Evolutionary conservation across 2,113 vertebrate species (phyloP).

Genomic region (Octodon degus): DNA sequence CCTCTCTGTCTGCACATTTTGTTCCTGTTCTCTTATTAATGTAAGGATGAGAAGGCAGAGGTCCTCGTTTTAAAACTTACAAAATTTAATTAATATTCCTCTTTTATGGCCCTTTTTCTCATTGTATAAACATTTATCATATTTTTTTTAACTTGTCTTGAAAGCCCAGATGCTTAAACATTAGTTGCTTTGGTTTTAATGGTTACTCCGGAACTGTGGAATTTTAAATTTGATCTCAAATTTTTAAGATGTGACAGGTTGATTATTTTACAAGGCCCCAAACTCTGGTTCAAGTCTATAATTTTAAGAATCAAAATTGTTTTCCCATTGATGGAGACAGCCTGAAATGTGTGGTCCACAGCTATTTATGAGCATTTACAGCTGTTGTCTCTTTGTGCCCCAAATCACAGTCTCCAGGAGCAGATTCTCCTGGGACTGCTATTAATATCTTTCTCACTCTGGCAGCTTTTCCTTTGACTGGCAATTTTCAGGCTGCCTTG

Average conservation of each 20-base stretch:
- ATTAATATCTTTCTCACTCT: conserved; percentile 63
- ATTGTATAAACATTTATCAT: conserved; percentile 38
- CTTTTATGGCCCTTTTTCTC: not conserved
- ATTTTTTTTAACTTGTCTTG: conserved; percentile 41
- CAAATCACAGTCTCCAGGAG: conserved; percentile 12
- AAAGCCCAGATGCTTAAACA: conserved; percentile 70
- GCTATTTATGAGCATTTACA: conserved; percentile 64
- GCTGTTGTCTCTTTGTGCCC: conserved; percentile 69
- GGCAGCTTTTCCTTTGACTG: conserved; percentile 59
- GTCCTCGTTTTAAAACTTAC: not conserved
- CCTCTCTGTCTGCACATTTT: not conserved
- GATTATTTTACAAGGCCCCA: conserved; percentile 79
- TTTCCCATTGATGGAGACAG: conserved; percentile 70
- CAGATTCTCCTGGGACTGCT: conserved; percentile 49
- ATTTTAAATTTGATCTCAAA: conserved; percentile 72
- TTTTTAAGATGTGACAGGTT: conserved; percentile 77
- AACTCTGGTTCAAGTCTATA: conserved; percentile 63
- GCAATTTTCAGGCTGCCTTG: conserved; percentile 32
- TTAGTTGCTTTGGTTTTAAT: conserved; percentile 57
- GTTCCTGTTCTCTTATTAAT: not conserved
- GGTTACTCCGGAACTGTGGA: conserved; percentile 69
- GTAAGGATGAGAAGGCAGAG: not conserved
- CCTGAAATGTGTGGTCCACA: conserved; percentile 77
- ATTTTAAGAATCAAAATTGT: conserved; percentile 74
- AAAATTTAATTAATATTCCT: conserved; percentile 10